Percentiles rank a stretch among this genome's conserved stretches.
Conservation (phyloP, 2,113 vertebrate genomes). For the Marmota flaviventris region DNA sequence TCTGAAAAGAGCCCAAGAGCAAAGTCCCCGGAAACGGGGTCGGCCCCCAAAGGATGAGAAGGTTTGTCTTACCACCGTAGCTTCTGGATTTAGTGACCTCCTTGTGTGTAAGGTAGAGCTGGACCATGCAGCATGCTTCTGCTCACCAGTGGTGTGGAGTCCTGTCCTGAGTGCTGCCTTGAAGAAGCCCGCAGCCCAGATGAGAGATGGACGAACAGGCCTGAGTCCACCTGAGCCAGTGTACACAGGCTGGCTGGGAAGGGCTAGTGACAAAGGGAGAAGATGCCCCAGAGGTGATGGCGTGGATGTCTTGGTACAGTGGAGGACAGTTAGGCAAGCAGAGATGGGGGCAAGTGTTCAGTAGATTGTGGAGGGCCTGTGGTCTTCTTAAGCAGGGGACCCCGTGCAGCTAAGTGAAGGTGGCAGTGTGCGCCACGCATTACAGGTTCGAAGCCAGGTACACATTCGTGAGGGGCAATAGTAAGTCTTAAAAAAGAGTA, state of each 20-base stretch:
- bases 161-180: neutral
- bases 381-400: neutral
- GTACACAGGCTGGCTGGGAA: neutral
- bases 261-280: neutral
- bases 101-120: neutral
- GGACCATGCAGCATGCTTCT: neutral
- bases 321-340: neutral
- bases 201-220: neutral
- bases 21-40: constrained; percentile 95
- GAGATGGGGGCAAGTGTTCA: neutral
- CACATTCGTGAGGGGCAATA: neutral
- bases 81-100: constrained; percentile 61
- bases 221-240: neutral
- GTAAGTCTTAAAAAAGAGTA: neutral
- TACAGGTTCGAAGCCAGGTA: neutral
- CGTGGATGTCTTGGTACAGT: neutral
- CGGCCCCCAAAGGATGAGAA: constrained; percentile 96
- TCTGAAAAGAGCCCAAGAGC: constrained; percentile 93
- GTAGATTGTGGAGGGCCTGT: neutral
- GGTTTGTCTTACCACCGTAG: constrained; percentile 89
- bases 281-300: neutral
- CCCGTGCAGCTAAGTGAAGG: neutral
- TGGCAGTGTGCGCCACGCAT: neutral
- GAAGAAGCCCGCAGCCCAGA: neutral
- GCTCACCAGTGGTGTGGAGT: neutral